These are phyloP conservation scores for Cheilosia pagana DNA, from an alignment of 2,888 invertebrate genomes.

Conservation along the genomic window DNA sequence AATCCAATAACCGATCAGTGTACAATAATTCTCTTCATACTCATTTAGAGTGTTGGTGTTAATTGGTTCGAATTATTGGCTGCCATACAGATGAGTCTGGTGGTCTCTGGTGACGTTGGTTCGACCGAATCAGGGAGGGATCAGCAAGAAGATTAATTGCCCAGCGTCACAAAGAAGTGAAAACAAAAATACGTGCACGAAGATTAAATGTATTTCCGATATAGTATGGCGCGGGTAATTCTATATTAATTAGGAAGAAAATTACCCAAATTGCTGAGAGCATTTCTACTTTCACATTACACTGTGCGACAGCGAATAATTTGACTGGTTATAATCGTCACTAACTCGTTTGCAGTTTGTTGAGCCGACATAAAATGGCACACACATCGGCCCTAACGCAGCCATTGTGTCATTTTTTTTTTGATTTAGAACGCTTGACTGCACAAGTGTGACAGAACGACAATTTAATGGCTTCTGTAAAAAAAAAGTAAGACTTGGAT, in stretches of 20 bases:
- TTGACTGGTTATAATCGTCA: constrained; percentile 25
- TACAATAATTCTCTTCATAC: constrained; percentile 39
- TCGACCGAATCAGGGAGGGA: not conserved
- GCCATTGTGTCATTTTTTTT: constrained; percentile 60
- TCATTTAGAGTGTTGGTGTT: constrained; percentile 57
- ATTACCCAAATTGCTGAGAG: not conserved
- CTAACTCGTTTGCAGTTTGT: constrained; percentile 19
- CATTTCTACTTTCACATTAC: not conserved
- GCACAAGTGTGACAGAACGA: constrained; percentile 65
- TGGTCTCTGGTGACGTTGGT: not conserved
- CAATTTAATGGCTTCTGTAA: constrained; percentile 71
- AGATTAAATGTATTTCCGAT: constrained; percentile 36
- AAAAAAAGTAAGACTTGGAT: too few relatives aligned
- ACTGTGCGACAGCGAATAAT: not conserved
- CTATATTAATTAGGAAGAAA: constrained; percentile 28
- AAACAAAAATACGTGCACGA: not conserved
- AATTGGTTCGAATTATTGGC: constrained; percentile 60
- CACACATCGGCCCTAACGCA: constrained; percentile 16
- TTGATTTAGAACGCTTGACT: constrained; percentile 65
- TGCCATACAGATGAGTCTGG: constrained; percentile 28
- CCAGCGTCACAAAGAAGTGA: constrained; percentile 20
- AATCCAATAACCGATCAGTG: constrained; percentile 49
- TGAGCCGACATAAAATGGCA: constrained; percentile 25
- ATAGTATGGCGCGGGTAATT: constrained; percentile 41
- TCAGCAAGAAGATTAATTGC: constrained; percentile 46